A percentile compares a stretch with the other conserved stretches of the same genome.
Evolutionary conservation across 2,113 vertebrate genomes (phyloP).

Genomic region (Geococcyx californianus): DNA sequence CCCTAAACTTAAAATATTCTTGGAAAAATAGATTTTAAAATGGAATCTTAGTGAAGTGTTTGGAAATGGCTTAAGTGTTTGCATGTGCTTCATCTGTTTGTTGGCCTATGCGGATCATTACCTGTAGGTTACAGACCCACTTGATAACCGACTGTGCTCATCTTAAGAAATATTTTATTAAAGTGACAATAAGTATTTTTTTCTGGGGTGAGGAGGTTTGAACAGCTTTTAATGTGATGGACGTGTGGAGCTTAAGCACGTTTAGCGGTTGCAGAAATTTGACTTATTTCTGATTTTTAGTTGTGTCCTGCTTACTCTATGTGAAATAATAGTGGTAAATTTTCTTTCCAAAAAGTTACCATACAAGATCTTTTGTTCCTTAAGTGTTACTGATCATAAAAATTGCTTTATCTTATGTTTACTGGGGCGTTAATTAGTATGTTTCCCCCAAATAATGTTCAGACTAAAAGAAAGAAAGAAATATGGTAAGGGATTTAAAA

Average conservation of each 20-base stretch:
- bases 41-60: not conserved
- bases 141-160: not conserved
- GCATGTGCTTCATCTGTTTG: not conserved
- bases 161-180: not conserved
- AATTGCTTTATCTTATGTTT: not conserved
- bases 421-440: not conserved
- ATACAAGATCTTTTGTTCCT: not conserved
- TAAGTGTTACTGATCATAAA: not conserved
- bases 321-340: not conserved
- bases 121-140: not conserved
- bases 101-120: not conserved
- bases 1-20: not conserved
- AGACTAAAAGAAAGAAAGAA: not conserved
- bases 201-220: not conserved
- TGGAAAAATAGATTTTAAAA: not conserved
- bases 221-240: not conserved
- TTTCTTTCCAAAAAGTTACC: not conserved
- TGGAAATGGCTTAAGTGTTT: not conserved
- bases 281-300: not conserved
- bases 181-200: not conserved
- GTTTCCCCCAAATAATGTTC: not conserved
- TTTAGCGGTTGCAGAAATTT: not conserved
- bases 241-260: not conserved
- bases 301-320: not conserved
- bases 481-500: not conserved